Conservation (phyloP, 1,140 invertebrate species). For the Parasteatoda tepidariorum region DNA sequence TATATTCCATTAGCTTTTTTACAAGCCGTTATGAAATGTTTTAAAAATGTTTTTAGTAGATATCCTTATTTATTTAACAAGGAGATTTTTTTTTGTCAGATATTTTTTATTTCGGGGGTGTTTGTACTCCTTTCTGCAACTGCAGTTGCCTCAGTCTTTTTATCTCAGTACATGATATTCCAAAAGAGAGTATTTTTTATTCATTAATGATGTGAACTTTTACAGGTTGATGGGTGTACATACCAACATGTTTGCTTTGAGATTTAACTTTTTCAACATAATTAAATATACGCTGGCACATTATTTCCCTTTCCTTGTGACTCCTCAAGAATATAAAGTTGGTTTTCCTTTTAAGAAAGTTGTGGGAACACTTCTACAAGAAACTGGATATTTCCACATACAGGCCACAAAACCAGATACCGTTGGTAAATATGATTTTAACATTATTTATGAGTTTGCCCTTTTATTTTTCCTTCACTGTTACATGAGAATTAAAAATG, state of each 20-base stretch:
- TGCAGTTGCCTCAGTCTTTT: no score
- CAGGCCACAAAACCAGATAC: constrained; percentile 93
- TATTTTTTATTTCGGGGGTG: no score
- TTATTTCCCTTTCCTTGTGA: constrained; percentile 20
- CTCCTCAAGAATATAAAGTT: constrained; percentile 2
- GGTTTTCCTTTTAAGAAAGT: constrained; percentile 24
- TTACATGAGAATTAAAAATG: no score
- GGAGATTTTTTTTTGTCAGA: no score
- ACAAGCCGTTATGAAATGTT: no score
- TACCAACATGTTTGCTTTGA: constrained; percentile 44
- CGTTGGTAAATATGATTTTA: constrained; percentile 74
- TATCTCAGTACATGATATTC: no score
- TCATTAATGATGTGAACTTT: constrained; percentile 15
- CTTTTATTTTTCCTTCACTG: no score
- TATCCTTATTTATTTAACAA: no score
- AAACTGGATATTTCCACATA: constrained; percentile 82
- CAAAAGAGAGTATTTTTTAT: no score
- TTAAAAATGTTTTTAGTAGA: no score
- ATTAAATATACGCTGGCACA: not conserved
- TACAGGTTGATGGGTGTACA: constrained; percentile 43
- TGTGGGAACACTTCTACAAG: constrained; percentile 65
- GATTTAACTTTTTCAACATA: not conserved
- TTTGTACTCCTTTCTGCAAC: no score
- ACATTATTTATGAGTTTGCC: constrained; percentile 20
- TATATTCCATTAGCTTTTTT: no score